These are phyloP conservation scores for Drosophila ercepeae DNA, from an alignment of 1,140 invertebrate species.

Conservation along the genomic window DNA sequence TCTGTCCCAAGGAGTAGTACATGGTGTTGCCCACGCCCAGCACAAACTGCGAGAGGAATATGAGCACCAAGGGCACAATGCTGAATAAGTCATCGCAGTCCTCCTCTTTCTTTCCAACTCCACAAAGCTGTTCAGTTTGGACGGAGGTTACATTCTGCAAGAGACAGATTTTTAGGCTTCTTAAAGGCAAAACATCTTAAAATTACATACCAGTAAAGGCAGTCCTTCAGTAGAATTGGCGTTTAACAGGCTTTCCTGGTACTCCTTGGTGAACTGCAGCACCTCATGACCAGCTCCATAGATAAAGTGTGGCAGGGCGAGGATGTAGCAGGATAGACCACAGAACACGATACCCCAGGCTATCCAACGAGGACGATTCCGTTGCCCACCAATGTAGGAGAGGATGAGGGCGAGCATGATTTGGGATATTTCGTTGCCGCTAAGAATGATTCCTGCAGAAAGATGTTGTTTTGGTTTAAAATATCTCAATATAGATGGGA, in stretches of 20 bases:
- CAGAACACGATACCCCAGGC: conserved; percentile 87
- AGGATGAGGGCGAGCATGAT: conserved; percentile 87
- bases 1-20: conserved; percentile 88
- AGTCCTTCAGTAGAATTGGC: conserved; percentile 19
- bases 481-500: no score
- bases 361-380: conserved; percentile 88
- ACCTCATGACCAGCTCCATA: conserved; percentile 87
- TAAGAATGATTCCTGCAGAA: conserved; percentile 87
- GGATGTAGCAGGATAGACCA: conserved; percentile 87
- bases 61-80: conserved; percentile 86
- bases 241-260: conserved; percentile 50
- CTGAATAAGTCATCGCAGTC: conserved; percentile 84
- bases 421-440: conserved; percentile 90
- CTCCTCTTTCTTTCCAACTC: conserved; percentile 54
- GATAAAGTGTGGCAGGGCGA: conserved; percentile 88
- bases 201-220: conserved; percentile 42
- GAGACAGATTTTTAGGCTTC: neutral
- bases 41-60: conserved; percentile 89
- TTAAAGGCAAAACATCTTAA: neutral
- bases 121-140: conserved; percentile 65
- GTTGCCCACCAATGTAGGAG: conserved; percentile 86
- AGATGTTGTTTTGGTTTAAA: no score
- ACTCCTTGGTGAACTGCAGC: conserved; percentile 84
- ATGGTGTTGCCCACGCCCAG: conserved; percentile 88
- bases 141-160: conserved; percentile 45